Percentiles rank a stretch among this genome's conserved stretches.
phyloP scores from a whole-genome alignment of 2,888 invertebrate genomes.

The Morinoia aosen region DNA sequence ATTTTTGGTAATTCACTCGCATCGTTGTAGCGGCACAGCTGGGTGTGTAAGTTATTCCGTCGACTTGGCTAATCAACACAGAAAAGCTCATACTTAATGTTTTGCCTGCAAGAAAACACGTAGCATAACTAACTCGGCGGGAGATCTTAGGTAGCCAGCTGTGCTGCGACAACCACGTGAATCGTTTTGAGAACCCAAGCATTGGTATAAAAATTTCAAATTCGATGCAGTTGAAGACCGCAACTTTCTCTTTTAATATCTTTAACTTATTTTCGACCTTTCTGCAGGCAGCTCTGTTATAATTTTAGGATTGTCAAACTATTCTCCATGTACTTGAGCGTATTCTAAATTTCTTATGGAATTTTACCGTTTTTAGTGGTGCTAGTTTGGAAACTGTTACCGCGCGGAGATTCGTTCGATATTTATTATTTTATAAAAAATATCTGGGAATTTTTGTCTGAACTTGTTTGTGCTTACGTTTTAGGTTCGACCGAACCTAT shows the following conservation, averaged over 20 bases:
- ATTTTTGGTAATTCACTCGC: not conserved
- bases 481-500: not conserved
- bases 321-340: not conserved
- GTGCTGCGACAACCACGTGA: no score
- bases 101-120: no score
- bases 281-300: not conserved
- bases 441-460: not conserved
- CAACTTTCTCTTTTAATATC: not conserved
- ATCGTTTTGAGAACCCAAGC: no score
- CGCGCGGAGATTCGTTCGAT: not conserved
- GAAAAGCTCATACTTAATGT: no score
- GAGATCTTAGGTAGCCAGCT: no score
- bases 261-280: not conserved
- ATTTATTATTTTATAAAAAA: not conserved
- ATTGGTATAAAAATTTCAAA: no score
- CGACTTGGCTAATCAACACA: no score
- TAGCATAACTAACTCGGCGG: no score
- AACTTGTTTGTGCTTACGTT: not conserved
- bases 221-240: no score
- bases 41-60: no score
- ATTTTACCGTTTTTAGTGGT: not conserved
- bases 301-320: not conserved
- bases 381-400: not conserved
- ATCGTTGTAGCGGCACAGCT: no score
- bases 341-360: not conserved